phyloP scores from a whole-genome alignment of 2,888 invertebrate species.

The Linnaemya vulpina region DNA sequence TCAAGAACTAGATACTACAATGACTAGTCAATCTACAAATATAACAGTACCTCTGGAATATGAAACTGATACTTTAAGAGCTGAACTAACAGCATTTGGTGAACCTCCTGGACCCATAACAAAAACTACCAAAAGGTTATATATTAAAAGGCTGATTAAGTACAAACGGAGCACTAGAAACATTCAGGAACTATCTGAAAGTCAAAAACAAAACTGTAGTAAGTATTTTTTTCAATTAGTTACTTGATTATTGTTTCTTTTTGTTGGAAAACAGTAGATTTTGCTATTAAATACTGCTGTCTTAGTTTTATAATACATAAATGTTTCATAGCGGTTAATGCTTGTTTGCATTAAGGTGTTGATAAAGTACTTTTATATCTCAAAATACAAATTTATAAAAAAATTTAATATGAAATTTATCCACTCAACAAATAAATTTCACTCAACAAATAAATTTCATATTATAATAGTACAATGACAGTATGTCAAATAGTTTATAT shows the following conservation, averaged over 20 bases:
- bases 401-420: no score
- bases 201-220: constrained; percentile 73
- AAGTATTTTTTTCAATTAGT: constrained; percentile 59
- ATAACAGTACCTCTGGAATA: constrained; percentile 86
- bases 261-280: background rate
- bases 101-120: constrained; percentile 89
- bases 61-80: constrained; percentile 87
- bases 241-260: background rate
- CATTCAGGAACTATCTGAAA: constrained; percentile 72
- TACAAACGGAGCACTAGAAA: constrained; percentile 82
- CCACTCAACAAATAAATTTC: no score
- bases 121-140: constrained; percentile 89
- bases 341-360: no score
- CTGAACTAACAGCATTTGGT: constrained; percentile 87
- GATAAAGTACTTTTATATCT: no score
- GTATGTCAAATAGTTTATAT: no score
- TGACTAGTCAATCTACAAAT: constrained; percentile 84
- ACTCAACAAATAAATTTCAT: no score
- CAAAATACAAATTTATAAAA: no score
- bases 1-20: constrained; percentile 76
- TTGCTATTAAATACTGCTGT: no score
- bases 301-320: no score
- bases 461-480: no score
- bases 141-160: constrained; percentile 88
- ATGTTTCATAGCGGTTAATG: no score